Percentiles rank a stretch among this genome's conserved stretches.
These are phyloP conservation scores for Parambassis ranga DNA, from an alignment of 2,797 vertebrate species.

Conservation along the genomic window DNA sequence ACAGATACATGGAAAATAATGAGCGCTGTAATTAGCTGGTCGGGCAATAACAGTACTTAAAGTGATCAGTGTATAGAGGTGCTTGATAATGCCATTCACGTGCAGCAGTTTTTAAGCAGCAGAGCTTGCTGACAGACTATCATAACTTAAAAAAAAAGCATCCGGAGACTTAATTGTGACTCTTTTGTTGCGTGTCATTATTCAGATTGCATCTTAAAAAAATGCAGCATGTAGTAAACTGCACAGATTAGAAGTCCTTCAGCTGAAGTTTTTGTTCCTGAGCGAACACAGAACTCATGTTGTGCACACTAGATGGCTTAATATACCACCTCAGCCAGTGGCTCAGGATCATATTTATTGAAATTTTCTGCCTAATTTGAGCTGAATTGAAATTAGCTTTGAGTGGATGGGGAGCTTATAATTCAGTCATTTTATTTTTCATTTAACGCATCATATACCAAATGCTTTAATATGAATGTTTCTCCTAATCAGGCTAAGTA, in stretches of 20 bases:
- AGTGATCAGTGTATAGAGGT: conserved; percentile 70
- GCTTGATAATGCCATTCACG: conserved; percentile 70
- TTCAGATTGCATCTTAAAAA: conserved; percentile 14
- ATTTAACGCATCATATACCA: conserved; percentile 85
- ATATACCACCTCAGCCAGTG: conserved; percentile 56
- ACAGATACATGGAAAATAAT: conserved; percentile 85
- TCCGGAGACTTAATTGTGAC: conserved; percentile 17
- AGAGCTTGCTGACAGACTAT: conserved; percentile 22
- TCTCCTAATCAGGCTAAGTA: conserved; percentile 65
- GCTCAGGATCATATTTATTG: conserved; percentile 77
- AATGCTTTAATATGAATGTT: conserved; percentile 72
- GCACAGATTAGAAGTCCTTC: conserved; percentile 27
- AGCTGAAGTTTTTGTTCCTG: conserved; percentile 33
- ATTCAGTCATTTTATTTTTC: conserved; percentile 76
- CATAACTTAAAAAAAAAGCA: conserved; percentile 16
- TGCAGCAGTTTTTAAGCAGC: conserved; percentile 37
- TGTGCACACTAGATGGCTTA: conserved; percentile 36
- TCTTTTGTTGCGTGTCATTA: conserved; percentile 25
- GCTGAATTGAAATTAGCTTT: conserved; percentile 78
- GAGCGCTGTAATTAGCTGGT: conserved; percentile 81
- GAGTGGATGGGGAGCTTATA: conserved; percentile 58
- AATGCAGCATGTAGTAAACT: conserved; percentile 20
- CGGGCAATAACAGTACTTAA: conserved; percentile 74
- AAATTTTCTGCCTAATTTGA: conserved; percentile 82
- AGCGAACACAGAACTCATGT: conserved; percentile 39